phyloP scores from a whole-genome alignment of 2,797 vertebrate genomes.

The Phalloptychus januarius region DNA sequence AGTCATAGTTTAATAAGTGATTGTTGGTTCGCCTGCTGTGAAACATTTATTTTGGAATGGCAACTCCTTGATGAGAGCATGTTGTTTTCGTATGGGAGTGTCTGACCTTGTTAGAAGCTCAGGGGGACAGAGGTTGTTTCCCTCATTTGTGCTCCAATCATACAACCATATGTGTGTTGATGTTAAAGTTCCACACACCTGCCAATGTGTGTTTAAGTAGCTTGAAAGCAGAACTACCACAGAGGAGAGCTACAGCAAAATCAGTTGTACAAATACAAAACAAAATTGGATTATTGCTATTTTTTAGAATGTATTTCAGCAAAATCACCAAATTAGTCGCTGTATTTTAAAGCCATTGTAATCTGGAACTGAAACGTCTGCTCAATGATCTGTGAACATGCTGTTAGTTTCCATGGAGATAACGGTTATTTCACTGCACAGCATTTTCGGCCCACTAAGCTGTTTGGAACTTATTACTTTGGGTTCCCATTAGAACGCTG shows the following conservation, averaged over 20 bases:
- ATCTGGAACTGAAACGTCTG: not conserved
- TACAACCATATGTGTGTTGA: slow-evolving; percentile 25
- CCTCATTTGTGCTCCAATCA: slow-evolving; percentile 27
- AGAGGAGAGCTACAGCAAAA: not conserved
- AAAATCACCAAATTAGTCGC: not conserved
- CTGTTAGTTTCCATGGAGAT: not conserved
- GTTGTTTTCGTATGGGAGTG: slow-evolving; percentile 30
- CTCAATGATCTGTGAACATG: not conserved
- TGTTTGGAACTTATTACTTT: not conserved
- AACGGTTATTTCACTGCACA: not conserved
- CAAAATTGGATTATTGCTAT: not conserved
- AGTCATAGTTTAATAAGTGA: slow-evolving; percentile 45
- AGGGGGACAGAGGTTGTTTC: slow-evolving; percentile 10
- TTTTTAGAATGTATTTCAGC: not conserved
- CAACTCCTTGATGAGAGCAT: slow-evolving; percentile 38
- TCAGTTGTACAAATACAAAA: not conserved
- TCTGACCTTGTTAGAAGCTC: slow-evolving; percentile 38
- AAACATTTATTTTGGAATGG: slow-evolving; percentile 47
- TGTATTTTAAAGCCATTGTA: not conserved
- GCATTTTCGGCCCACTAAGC: not conserved
- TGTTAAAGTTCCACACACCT: not conserved
- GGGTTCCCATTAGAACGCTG: not conserved
- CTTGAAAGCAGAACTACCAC: not conserved
- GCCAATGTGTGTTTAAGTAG: not conserved
- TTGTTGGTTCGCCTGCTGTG: slow-evolving; percentile 34